phyloP scores from a whole-genome alignment of 2,113 vertebrate genomes.

The Desmodus rotundus region DNA sequence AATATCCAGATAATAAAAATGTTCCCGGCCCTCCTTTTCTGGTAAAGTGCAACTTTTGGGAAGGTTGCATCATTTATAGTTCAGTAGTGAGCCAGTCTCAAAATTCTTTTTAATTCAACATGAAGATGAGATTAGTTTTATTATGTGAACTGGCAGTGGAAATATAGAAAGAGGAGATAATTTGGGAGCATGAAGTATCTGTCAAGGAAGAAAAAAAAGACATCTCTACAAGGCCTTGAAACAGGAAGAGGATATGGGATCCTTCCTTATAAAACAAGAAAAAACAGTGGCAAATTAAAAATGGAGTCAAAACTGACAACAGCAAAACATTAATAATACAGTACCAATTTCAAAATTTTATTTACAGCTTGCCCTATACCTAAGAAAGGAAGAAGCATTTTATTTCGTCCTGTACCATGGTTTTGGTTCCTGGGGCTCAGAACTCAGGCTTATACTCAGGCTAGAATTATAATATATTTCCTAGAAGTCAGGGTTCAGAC shows the following conservation, averaged over 20 bases:
- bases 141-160: background rate
- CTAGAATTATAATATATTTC: background rate
- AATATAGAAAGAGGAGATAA: background rate
- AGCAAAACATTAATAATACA: background rate
- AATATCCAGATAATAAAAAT: background rate
- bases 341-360: slow-evolving; percentile 24
- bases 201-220: background rate
- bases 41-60: background rate
- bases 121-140: slow-evolving; percentile 6
- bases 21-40: background rate
- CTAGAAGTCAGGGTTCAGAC: background rate
- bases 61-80: background rate
- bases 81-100: background rate
- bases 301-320: background rate
- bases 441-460: background rate
- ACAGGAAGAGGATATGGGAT: background rate
- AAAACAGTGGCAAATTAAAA: background rate
- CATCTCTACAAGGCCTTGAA: background rate
- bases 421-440: background rate
- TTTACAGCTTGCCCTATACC: background rate
- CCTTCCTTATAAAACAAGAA: background rate
- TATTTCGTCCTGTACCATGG: background rate
- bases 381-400: background rate
- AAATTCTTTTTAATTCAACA: slow-evolving; percentile 19
- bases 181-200: background rate